Evolutionary conservation across 2,888 invertebrate genomes (phyloP), one percentile per base, ranked within the genome.

Genomic region (Lycia hirtaria): DNA sequence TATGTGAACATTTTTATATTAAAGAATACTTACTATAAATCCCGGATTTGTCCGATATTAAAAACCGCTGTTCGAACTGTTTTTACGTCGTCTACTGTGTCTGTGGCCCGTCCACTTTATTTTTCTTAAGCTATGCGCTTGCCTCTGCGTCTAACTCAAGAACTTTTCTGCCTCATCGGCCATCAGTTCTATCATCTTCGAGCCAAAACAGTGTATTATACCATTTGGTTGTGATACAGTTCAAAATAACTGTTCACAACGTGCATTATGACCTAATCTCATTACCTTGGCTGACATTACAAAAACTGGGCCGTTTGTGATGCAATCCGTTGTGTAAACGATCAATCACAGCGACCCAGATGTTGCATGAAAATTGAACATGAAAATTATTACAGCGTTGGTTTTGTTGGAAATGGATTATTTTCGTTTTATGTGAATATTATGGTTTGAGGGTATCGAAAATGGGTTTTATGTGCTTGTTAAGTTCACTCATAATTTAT

Each of bases 281-380:
- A 44, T 74, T 76, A 78, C 81, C 81, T 81, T 81, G 80, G 72
- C 67, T 67, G 74, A 67, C 69, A 68, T 70, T 64, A 71, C 68
- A 73, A 72, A 74, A 65, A 62, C 60, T 57, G 60, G 62, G 65
- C 49, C 64, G 53, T 56, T 54, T 47, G 53, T 68, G 67, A 65
- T 65, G 67, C 60, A 68, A 68, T 35, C 32, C 12, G 38, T 67
- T 70, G 63, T 66, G 55, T 61, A 59, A 65, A 24, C 37, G 45
- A 58, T 62, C 61, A 58, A 65, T 68, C 59, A 62, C 44, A 17
- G 37, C 15, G 65, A 56, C 64, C 59, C 51, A 62, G 65, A 58
- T 64, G 24, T 51, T 54, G 24, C 62, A 60, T 62, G 55, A 57
- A 56, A 61, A 59, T 62, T 59, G 60, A 62, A 60, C 41, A 45